Evolutionary conservation across 2,113 vertebrate genomes (phyloP).

Genomic region (Triplophysa tibetana): DNA sequence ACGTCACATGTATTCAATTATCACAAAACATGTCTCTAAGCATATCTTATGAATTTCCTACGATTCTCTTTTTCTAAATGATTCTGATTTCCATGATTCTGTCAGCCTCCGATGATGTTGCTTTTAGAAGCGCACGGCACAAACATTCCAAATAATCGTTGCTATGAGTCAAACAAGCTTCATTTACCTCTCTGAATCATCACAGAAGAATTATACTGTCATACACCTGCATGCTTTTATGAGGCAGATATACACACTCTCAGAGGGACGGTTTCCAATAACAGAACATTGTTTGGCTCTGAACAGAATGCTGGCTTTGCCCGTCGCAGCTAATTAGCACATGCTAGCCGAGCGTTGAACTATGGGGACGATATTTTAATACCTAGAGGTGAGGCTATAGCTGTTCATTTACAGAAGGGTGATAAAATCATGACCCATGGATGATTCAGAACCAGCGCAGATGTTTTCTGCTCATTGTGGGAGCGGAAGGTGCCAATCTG

Average conservation of each 20-base stretch:
- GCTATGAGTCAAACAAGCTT: constrained; percentile 23
- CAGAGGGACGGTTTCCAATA: constrained; percentile 11
- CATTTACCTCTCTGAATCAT: constrained; percentile 21
- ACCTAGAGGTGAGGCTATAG: constrained; percentile 18
- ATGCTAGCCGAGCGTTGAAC: constrained; percentile 39
- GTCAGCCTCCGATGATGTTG: constrained; percentile 6
- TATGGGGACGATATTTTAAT: constrained; percentile 43
- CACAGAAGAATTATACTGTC: not conserved
- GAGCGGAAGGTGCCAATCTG: constrained; percentile 24
- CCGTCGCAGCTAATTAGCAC: constrained; percentile 47
- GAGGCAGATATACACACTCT: constrained; percentile 22
- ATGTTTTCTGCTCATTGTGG: constrained; percentile 22
- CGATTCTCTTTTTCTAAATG: not conserved
- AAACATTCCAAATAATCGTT: not conserved
- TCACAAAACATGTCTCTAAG: not conserved
- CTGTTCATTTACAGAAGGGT: constrained; percentile 40
- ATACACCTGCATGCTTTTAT: constrained; percentile 13
- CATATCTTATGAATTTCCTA: not conserved
- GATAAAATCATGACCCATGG: constrained; percentile 43
- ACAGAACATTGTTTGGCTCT: constrained; percentile 13
- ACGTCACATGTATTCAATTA: not conserved
- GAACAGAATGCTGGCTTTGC: not conserved
- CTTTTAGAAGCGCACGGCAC: not conserved
- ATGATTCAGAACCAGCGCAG: constrained; percentile 19
- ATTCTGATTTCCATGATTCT: constrained; percentile 1